Base-by-base conservation (phyloP, 2,888 invertebrate species). In the Dinocampus coccinellae region DNA sequence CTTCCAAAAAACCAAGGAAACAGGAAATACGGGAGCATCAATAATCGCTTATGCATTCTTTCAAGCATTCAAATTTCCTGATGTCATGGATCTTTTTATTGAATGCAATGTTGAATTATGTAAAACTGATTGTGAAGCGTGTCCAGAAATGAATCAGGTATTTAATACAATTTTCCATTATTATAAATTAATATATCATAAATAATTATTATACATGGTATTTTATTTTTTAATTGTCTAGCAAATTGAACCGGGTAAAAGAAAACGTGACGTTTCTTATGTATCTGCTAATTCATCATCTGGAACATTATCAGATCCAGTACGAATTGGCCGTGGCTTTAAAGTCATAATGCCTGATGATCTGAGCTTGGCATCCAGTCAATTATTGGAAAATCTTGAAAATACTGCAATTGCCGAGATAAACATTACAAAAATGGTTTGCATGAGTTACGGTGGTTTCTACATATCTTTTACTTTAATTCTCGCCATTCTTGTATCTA, bases 61-160 rank as follows among this genome's bases (percentile, higher is more conserved):
- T 88, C 93, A 92, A 83, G 94, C 94, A 0, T 94, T 94, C 87
- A 95, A 95, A 87, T 95, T 95, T 89, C 95, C 95, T 0, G 95
- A 95, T 81, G 92, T 94, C 61, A 94, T 94, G 93, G 95, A 95
- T 79, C 88, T 95, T 62, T 92, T 93, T 77, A 91, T 95, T 72
- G 94, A 95, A 84, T 95, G 95, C 80, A 94, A 94, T 75, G 93
- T 95, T 0, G 95, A 95, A 82, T 88, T 95, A 0, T 95, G 95
- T 82, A 95, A 95, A 87, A 92, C 92, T 13, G 92, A 93, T 78
- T 95, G 95, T 81, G 93, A 93, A 71, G 90, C 92, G 34, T 95
- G 95, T 79, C 91, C 93, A 0, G 91, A 91, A 75, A 90, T 91
- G 36, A 86, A 90, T 79, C 93, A 93, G 76, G 91, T 87, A 78